These are phyloP conservation scores for Malurus cyaneus DNA, from an alignment of 2,113 vertebrate species.

Conservation along the genomic window DNA sequence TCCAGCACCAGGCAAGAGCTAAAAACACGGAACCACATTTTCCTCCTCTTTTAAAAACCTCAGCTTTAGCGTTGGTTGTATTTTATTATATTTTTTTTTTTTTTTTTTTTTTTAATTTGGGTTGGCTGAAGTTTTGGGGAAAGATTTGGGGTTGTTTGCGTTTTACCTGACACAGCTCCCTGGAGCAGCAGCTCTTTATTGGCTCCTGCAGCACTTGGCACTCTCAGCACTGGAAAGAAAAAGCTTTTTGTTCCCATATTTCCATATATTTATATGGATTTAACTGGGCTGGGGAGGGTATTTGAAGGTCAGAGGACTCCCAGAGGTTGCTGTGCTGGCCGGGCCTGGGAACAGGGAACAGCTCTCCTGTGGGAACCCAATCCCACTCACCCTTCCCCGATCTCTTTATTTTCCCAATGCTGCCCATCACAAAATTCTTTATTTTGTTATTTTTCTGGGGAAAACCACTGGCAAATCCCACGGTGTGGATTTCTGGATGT, in stretches of 20 bases:
- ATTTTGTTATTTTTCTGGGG: not conserved
- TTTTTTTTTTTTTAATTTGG: not conserved
- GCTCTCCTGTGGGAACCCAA: not conserved
- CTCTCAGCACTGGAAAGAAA: not conserved
- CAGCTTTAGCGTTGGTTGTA: not conserved
- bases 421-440: not conserved
- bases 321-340: not conserved
- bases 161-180: conserved; percentile 40
- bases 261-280: conserved; percentile 41
- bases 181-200: not conserved
- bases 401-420: fast-evolving
- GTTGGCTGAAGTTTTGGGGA: not conserved
- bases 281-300: not conserved
- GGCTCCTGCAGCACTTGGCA: conserved; percentile 26
- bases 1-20: not conserved
- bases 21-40: not conserved
- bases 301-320: conserved; percentile 45
- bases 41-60: not conserved
- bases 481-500: fast-evolving
- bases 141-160: not conserved
- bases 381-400: not conserved
- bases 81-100: not conserved
- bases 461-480: not conserved
- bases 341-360: conserved; percentile 30
- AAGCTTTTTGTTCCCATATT: conserved; percentile 64